Evolutionary conservation across 2,888 invertebrate species (phyloP), one percentile per base, ranked within the genome.

Genomic region (Xanthia togata): DNA sequence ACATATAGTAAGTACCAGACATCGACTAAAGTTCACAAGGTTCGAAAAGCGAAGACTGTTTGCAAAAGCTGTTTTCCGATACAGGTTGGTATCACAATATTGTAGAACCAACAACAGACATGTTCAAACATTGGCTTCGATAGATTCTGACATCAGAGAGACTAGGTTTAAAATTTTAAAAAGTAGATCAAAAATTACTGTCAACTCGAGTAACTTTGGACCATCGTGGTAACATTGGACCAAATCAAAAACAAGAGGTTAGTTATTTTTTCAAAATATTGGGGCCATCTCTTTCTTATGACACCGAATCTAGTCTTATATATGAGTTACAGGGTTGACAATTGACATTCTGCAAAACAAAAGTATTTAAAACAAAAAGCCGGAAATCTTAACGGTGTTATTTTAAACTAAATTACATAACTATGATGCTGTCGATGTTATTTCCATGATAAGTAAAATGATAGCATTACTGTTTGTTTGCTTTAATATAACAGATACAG

Each of bases 41-140:
- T 70, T 60, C 81, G 6, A 63, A 84, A 83, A 81, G 73, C 73
- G 82, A 81, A 73, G 70, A 69, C 68, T 23, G 79, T 79, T 79
- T 76, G 62, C 63, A 78, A 81, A 73, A 31, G 73, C 81, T 53
- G 81, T 50, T 78, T 83, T 74, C 78, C 84, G 60, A 78, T 72
- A 59, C 50, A 83, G 83, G 81, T 86, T 81, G 81, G 83, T 83
- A 84, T 84, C 78, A 69, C 57, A 59, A 60, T 72, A 59, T 79
- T 35, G 71, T 82, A 82, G 74, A 82, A 84, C 83, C 84, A 84
- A 84, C 50, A 67, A 68, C 55, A 55, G 35, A 38, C 85, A 73
- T 62, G 65, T 65, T 41, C 69, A 70, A 72, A 70, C 64, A 74
- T 81, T 81, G 76, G 79, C 79, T 81, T 79, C 53, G 53, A 59